Evolutionary conservation across 2,888 invertebrate genomes (phyloP), one percentile per base, ranked within the genome.

Genomic region (Campoplex nolae): DNA sequence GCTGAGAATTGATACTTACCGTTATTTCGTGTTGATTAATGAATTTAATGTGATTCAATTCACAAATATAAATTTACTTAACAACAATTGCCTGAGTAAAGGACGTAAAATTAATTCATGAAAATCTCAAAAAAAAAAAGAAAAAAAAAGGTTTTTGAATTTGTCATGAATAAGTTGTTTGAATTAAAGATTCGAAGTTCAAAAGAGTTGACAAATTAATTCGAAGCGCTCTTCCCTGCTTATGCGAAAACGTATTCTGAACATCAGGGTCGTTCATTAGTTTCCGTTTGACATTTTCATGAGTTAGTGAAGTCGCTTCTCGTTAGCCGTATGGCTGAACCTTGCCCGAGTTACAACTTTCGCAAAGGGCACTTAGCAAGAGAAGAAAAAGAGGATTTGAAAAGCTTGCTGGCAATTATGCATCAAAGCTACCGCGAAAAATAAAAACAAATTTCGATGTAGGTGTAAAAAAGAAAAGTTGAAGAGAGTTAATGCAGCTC

Each of bases 401-500:
- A 45, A 51, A 56, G 48, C 18, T 62, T 67, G 23, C 35, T 38
- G 56, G n/a, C 58, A 56, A 68, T 45, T 75, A 76, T 68, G 68
- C 58, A 62, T 73, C 35, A 75, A 42, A 70, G 48, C 35, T n/a
- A 11, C 16, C 13, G 42, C 16, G 18, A 32, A 48, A 28, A 71
- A 48, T 42, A 42, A 7, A 51, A 45, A 67, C 13, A 54, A 38
- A 54, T 23, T 23, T 51, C 28, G 7, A 35, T 35, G 48, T 23
- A 38, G 13, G 51, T 67, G 48, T 58, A 48, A n/a, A 23, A 82
- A 54, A 32, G 18, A 35, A 45, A 42, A 75, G 42, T 28, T 28
- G 67, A 71, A 48, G 65, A 62, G 51, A 78, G 48, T 84, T 56
- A 56, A 18, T 68, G 56, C 28, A 80, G 95, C 96, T 96, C 95